Conservation (phyloP, 2,113 vertebrate species). For the Dasyurus viverrinus region DNA sequence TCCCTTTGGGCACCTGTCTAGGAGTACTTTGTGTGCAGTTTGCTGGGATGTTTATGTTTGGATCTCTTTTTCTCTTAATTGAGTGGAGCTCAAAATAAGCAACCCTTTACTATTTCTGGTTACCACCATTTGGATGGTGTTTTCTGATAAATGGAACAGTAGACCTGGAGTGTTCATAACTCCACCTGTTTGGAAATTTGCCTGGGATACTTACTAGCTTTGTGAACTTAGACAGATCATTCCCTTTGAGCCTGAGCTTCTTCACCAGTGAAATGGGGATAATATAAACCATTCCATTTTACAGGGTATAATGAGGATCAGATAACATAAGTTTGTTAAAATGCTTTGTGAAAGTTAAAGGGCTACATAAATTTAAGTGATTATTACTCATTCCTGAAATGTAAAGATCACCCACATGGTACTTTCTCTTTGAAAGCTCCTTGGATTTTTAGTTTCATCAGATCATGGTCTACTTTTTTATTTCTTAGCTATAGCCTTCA, state of each 20-base stretch:
- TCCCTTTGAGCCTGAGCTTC: background rate
- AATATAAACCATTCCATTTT: background rate
- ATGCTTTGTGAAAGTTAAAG: background rate
- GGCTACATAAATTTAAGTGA: background rate
- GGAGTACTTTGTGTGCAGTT: constrained; percentile 34
- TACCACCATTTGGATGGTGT: background rate
- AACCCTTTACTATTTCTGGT: background rate
- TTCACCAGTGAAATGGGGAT: background rate
- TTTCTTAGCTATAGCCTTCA: background rate
- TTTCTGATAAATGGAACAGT: background rate
- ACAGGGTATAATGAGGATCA: background rate
- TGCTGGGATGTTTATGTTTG: background rate
- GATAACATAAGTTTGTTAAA: background rate
- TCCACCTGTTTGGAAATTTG: background rate
- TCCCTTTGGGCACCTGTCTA: background rate
- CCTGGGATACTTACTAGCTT: background rate
- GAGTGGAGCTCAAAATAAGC: background rate
- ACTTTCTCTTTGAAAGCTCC: constrained; percentile 23
- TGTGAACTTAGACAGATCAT: background rate
- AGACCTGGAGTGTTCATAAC: too few species aligned
- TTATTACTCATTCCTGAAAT: background rate
- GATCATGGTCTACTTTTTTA: background rate
- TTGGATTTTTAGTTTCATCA: constrained; percentile 21
- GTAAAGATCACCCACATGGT: background rate
- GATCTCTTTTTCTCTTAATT: background rate